Evolutionary conservation across 2,888 invertebrate genomes (phyloP).

Genomic region (Torymus auratus): DNA sequence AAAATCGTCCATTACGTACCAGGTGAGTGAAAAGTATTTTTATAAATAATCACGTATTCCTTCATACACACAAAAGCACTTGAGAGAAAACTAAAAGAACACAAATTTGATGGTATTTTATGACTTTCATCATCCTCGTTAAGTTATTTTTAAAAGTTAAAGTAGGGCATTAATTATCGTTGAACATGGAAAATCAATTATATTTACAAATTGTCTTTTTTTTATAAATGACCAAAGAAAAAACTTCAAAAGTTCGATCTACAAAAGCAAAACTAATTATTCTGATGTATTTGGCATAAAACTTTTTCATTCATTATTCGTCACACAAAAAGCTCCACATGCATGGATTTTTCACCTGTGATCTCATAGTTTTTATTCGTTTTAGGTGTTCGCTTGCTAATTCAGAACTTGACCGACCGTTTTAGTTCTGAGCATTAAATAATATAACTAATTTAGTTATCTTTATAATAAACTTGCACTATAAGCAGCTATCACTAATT

Average conservation of each 20-base stretch:
- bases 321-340: constrained; percentile 15
- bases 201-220: too few relatives aligned
- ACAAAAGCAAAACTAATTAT: too few relatives aligned
- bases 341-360: constrained; percentile 8
- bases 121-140: too few relatives aligned
- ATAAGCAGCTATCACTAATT: constrained; percentile 28
- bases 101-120: too few relatives aligned
- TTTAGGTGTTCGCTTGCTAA: constrained; percentile 16
- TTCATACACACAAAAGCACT: too few relatives aligned
- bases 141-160: too few relatives aligned
- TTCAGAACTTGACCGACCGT: constrained; percentile 6
- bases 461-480: neutral
- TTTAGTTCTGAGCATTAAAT: neutral
- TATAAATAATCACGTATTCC: neutral
- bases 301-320: constrained; percentile 15
- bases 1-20: constrained; percentile 69
- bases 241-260: too few relatives aligned
- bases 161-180: too few relatives aligned
- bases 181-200: too few relatives aligned
- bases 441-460: constrained; percentile 23
- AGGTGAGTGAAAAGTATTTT: constrained; percentile 66
- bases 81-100: too few relatives aligned
- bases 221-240: too few relatives aligned
- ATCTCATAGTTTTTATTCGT: neutral
- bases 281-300: too few relatives aligned